phyloP scores from a whole-genome alignment of 2,113 vertebrate genomes.

The Urocynchramus pylzowi region DNA sequence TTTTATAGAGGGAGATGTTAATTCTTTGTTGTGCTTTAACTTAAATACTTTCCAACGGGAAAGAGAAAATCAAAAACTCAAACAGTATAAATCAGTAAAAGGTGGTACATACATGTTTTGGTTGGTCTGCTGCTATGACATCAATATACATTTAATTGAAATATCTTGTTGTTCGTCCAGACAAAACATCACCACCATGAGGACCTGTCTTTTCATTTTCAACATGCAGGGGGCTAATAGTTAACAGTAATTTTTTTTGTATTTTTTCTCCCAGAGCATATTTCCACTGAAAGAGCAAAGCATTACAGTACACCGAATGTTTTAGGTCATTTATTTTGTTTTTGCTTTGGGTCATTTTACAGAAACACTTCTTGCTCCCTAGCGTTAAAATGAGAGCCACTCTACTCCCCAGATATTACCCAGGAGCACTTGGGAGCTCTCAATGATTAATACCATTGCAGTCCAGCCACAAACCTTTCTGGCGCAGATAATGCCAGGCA shows the following conservation, averaged over 20 bases:
- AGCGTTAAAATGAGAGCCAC: constrained; percentile 84
- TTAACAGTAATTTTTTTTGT: constrained; percentile 15
- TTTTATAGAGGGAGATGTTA: neutral
- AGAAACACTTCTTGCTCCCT: constrained; percentile 81
- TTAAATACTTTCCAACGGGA: neutral
- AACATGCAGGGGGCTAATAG: constrained; percentile 54
- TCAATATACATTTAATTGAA: constrained; percentile 17
- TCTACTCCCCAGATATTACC: constrained; percentile 88
- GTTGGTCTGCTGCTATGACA: neutral
- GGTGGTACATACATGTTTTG: neutral
- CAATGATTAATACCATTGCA: constrained; percentile 98
- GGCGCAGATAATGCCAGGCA: constrained; percentile 99
- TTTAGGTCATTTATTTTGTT: constrained; percentile 93
- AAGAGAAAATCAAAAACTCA: neutral
- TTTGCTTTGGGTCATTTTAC: constrained; percentile 88
- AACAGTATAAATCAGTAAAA: neutral
- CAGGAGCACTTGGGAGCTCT: constrained; percentile 86
- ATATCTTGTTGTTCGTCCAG: neutral
- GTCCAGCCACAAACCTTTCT: constrained; percentile 99
- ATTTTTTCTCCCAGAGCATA: neutral
- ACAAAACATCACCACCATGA: neutral
- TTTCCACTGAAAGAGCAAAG: constrained; percentile 47
- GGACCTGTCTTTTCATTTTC: neutral
- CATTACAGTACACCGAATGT: constrained; percentile 72
- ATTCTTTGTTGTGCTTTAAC: neutral